A percentile compares a stretch with the other conserved stretches of the same genome.
These are phyloP conservation scores for Himalopsyche tibetana DNA, from an alignment of 2,888 invertebrate species.

Conservation along the genomic window DNA sequence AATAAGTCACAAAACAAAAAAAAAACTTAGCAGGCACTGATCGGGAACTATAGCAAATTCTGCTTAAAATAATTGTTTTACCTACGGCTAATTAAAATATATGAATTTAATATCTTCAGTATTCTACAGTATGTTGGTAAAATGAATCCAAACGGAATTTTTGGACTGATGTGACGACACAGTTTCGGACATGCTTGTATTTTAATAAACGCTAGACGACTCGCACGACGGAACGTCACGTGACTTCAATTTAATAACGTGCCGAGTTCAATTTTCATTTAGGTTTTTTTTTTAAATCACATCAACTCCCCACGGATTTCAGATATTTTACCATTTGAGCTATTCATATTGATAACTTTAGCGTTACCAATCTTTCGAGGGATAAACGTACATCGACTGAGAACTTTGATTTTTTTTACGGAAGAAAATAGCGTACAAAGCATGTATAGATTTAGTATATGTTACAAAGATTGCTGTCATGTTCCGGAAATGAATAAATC, in stretches of 20 bases:
- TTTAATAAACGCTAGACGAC: background rate
- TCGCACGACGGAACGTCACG: no score
- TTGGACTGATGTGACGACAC: background rate
- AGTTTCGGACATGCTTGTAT: background rate
- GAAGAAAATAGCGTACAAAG: slow-evolving; percentile 57
- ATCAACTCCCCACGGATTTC: background rate
- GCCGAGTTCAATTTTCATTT: background rate
- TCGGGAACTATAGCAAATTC: slow-evolving; percentile 60
- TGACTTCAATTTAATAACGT: background rate
- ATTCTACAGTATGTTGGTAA: slow-evolving; percentile 35
- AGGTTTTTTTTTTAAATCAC: background rate
- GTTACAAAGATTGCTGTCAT: slow-evolving; percentile 55
- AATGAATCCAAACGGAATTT: slow-evolving; percentile 22
- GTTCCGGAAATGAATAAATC: slow-evolving; percentile 54
- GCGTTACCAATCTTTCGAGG: background rate
- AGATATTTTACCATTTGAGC: slow-evolving; percentile 17
- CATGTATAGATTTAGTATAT: slow-evolving; percentile 47
- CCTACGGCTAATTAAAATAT: slow-evolving; percentile 39
- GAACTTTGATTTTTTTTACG: slow-evolving; percentile 44
- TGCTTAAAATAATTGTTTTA: slow-evolving; percentile 46
- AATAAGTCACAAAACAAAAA: slow-evolving; percentile 26
- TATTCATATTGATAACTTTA: background rate
- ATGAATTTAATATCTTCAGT: slow-evolving; percentile 42
- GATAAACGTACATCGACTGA: background rate
- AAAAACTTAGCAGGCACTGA: slow-evolving; percentile 65